Conservation (phyloP, 1,140 invertebrate species). For the Portunus trituberculatus region DNA sequence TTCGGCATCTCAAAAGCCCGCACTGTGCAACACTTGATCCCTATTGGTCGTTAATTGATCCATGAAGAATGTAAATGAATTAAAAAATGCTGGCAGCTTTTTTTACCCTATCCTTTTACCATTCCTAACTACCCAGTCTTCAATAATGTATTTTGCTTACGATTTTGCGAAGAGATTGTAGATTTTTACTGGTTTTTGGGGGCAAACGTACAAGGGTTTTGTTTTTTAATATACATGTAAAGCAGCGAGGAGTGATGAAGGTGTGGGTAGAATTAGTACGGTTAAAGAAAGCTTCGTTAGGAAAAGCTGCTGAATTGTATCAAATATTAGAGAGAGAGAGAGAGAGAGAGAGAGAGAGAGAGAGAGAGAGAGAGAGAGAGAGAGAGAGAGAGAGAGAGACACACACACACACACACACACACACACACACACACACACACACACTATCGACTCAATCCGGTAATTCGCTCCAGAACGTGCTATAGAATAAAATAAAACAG, state of each 20-base stretch:
- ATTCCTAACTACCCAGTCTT: background rate
- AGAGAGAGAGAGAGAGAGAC: background rate
- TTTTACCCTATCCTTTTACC: background rate
- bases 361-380: slow-evolving; percentile 5
- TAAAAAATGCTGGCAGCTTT: background rate
- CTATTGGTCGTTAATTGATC: background rate
- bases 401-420: slow-evolving; percentile 6
- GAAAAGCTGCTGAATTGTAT: too few relatives aligned
- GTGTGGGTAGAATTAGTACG: too few relatives aligned
- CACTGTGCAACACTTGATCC: background rate
- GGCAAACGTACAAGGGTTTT: too few relatives aligned
- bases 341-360: slow-evolving; percentile 1
- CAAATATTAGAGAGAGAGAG: background rate
- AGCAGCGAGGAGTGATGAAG: too few relatives aligned
- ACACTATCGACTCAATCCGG: background rate
- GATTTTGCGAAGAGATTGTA: background rate
- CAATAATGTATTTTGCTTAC: background rate
- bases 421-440: slow-evolving; percentile 20
- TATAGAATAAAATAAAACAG: background rate
- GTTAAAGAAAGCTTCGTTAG: too few relatives aligned
- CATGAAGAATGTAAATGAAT: background rate
- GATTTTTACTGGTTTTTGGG: background rate
- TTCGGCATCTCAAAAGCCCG: background rate
- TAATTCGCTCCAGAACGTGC: background rate
- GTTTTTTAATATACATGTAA: too few relatives aligned